Evolutionary conservation across 2,113 vertebrate species (phyloP), one percentile per base, ranked within the genome.

Genomic region (Neoarius graeffei): DNA sequence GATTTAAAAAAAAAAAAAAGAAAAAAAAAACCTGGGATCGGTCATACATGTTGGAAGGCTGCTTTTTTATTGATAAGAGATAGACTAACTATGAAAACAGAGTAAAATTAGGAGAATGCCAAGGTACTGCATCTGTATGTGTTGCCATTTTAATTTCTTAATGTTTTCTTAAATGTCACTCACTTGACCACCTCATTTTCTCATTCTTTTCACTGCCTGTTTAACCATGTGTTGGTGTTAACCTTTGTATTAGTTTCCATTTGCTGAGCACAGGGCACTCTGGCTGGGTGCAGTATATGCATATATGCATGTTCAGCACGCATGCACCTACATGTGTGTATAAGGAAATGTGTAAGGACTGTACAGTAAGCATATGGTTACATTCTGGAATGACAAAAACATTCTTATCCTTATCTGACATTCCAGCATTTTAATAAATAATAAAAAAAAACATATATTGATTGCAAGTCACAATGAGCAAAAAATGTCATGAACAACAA

Each of bases 161-260:
- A 42, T 42, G 35, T 42, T 91, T 92, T 87, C 92, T 57, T 9
- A 94, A 95, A 94, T 93, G 93, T 93, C 93, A 94, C 91, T 93
- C 93, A 92, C 91, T 89, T n/a, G 85, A 86, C 90, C 69, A 79
- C 86, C 87, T 88, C 50, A 71, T 93, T 83, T 88, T 81, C 89
- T 87, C 90, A 89, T 89, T 27, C 57, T 84, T 79, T 88, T 86
- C 87, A 88, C 71, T 85, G 90, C 88, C 90, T 91, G 92, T 92
- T 92, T 92, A 2, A 81, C 91, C 88, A 90, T 89, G 67, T 85
- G 77, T 91, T 89, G 90, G 81, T 79, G 89, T 93, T 95, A 94
- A 93, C 94, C 93, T 95, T 94, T 94, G 91, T 91, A 92, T 93
- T 91, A 91, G 89, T 66, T 82, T 67, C 67, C 89, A 90, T 93